phyloP scores from a whole-genome alignment of 2,113 vertebrate species.

The Crocuta crocuta region DNA sequence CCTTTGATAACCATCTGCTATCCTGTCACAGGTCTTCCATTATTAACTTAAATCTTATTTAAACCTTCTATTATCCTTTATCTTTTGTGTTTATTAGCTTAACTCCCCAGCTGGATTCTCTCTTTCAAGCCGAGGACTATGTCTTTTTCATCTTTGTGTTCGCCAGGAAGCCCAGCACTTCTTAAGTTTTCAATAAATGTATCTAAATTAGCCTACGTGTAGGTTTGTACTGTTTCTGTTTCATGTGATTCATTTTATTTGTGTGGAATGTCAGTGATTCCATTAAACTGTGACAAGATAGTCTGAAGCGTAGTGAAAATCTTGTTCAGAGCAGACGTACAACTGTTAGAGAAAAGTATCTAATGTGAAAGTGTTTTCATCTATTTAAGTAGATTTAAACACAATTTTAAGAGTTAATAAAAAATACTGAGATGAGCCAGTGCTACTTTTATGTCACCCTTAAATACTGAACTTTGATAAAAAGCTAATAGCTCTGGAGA shows the following conservation, averaged over 20 bases:
- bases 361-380: neutral
- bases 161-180: neutral
- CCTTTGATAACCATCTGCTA: neutral
- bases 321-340: neutral
- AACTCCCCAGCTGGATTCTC: neutral
- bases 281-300: neutral
- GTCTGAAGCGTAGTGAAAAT: neutral
- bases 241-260: neutral
- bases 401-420: slow-evolving; percentile 32
- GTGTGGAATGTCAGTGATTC: neutral
- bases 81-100: neutral
- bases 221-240: neutral
- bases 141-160: neutral
- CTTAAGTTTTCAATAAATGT: neutral
- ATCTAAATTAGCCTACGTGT: neutral
- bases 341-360: neutral
- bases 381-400: neutral
- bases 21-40: neutral
- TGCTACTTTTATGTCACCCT: neutral
- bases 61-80: neutral
- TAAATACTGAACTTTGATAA: neutral
- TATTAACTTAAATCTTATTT: neutral
- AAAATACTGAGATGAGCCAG: neutral
- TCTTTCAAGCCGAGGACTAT: neutral
- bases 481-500: neutral